phyloP scores from a whole-genome alignment of 2,797 vertebrate genomes.

The Heliangelus exortis region DNA sequence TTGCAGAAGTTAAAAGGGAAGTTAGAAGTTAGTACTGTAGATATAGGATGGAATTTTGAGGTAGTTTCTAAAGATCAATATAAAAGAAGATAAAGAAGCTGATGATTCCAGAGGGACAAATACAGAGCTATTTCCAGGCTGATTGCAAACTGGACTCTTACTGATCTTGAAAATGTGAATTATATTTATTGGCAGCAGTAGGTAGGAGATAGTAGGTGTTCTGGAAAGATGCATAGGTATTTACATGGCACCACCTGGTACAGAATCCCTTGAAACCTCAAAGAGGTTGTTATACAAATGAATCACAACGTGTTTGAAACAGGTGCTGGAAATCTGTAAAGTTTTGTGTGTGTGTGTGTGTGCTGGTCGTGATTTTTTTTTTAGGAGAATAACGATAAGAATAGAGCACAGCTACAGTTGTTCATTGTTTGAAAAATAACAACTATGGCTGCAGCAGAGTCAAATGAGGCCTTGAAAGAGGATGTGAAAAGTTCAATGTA shows the following conservation, averaged over 20 bases:
- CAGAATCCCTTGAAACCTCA: neutral
- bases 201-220: neutral
- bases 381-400: neutral
- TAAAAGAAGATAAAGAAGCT: neutral
- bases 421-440: neutral
- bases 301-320: neutral
- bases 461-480: neutral
- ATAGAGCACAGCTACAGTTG: neutral
- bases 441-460: neutral
- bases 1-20: neutral
- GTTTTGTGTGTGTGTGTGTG: fast-evolving
- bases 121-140: neutral
- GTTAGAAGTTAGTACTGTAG: neutral
- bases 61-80: neutral
- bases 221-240: neutral
- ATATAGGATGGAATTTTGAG: neutral
- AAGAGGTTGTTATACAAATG: neutral
- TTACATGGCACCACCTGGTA: neutral
- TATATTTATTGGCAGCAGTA: neutral
- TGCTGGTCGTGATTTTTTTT: neutral
- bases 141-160: neutral
- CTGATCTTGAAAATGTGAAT: neutral
- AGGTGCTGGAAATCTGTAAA: neutral
- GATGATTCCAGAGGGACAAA: neutral
- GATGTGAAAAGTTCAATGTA: neutral